Base-by-base conservation (phyloP, 2,888 invertebrate species). In the Baccha elongata region DNA sequence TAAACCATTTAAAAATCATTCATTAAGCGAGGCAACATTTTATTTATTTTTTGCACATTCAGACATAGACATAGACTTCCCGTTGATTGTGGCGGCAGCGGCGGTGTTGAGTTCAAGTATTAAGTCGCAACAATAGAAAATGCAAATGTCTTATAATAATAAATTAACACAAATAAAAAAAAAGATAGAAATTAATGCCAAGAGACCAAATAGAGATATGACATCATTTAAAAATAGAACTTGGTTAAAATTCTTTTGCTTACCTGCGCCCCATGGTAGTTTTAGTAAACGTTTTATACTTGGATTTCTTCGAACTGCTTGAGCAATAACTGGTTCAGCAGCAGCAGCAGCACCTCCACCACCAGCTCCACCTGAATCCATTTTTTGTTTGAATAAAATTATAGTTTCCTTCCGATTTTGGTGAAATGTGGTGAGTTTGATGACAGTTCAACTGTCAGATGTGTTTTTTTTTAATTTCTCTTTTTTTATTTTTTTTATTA, bases 181-280 rank as follows among this genome's bases (percentile, higher is more conserved):
- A 5, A 15, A 37, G 1, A 55, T 8, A 23, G 13, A 15, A 37
- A 37, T 55, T 58, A 64, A 48, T 46, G 11, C 60, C 32, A 15
- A 48, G 40, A 19, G 11, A 55, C 64, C 67, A 68, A 78, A 73
- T 62, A 74, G 19, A 74, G 58, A 58, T 52, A 83, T 68, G 73
- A 73, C 72, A 65, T 76, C 73, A 72, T 65, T 48, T 68, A 48
- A 32, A 62, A 44, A 60, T 60, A 60, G 60, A 60, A 60, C 60
- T 58, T 21, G 37, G 19, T 10, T 17, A 13, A 44, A 13, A 7
- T 42, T 52, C 15, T 37, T 40, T 35, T 26, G 23, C 89, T 88
- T 88, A 89, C 89, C 89, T 88, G 88, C 87, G 48, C 89, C 89
- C 89, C 90, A 89, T 32, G 89, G 87, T 42, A 90, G 87, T 84